Evolutionary conservation across 2,113 vertebrate genomes (phyloP).

Genomic region (Brachyhypopomus gauderio): DNA sequence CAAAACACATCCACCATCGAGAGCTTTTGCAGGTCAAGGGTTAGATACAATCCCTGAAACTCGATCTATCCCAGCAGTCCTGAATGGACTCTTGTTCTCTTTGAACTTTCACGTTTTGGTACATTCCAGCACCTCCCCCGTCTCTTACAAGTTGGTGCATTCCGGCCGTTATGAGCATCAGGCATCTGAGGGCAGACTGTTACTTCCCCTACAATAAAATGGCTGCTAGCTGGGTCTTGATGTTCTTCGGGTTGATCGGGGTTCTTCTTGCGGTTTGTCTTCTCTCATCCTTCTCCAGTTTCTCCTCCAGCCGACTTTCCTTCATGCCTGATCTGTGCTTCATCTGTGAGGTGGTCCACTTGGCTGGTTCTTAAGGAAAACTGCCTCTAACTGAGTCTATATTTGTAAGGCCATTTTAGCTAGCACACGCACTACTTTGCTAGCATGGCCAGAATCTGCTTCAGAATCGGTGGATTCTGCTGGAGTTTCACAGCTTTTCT

Average conservation of each 20-base stretch:
- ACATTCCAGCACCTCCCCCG: not conserved
- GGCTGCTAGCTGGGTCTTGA: conserved; percentile 3
- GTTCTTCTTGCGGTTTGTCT: conserved; percentile 12
- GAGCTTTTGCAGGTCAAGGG: not conserved
- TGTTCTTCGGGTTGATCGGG: not conserved
- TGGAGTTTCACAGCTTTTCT: no score
- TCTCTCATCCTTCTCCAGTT: conserved; percentile 14
- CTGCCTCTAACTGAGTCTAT: not conserved
- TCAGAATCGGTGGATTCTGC: no score
- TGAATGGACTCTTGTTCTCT: not conserved
- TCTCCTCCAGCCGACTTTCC: conserved; percentile 2
- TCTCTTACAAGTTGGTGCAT: not conserved
- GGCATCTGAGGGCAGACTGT: not conserved
- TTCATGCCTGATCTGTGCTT: not conserved
- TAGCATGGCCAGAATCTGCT: not conserved
- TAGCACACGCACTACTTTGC: not conserved
- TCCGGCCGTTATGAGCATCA: conserved; percentile 1
- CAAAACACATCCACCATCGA: not conserved
- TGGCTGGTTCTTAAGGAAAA: not conserved
- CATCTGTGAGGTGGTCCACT: not conserved
- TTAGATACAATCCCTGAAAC: not conserved
- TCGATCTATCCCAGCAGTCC: no score
- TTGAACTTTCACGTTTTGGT: not conserved
- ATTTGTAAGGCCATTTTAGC: not conserved
- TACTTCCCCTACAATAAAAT: conserved; percentile 13